Evolutionary conservation across 2,888 invertebrate genomes (phyloP).

Genomic region (Acutogordius australiensis): DNA sequence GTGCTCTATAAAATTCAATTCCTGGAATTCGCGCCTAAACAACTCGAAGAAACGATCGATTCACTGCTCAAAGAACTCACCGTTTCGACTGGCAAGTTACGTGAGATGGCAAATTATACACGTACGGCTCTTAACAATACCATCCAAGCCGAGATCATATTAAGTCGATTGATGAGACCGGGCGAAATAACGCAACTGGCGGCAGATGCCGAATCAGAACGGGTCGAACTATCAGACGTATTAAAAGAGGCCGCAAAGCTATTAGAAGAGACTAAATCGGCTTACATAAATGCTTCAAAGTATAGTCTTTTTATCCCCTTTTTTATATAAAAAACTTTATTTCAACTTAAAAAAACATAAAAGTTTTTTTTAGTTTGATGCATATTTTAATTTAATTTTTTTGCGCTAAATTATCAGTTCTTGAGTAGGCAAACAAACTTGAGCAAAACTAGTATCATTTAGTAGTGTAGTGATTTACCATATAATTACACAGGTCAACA

Average conservation of each 20-base stretch:
- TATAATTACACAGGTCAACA: no score
- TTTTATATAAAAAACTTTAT: no score
- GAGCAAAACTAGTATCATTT: no score
- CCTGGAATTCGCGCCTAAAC: conserved; percentile 5
- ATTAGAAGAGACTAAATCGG: conserved; percentile 24
- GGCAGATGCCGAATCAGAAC: background rate
- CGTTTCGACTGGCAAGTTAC: background rate
- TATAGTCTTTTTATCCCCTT: no score
- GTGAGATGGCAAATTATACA: background rate
- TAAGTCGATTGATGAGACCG: background rate
- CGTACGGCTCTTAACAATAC: background rate
- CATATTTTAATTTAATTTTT: no score
- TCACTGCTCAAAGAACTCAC: background rate
- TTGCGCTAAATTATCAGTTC: no score
- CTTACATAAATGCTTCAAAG: conserved; percentile 17
- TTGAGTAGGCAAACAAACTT: no score
- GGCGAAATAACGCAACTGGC: background rate
- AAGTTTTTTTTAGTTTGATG: no score
- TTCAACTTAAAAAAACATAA: no score
- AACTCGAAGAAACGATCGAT: background rate
- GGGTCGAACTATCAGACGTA: conserved; percentile 20
- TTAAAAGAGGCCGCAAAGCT: conserved; percentile 30
- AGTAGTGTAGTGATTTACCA: no score
- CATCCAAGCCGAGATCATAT: background rate
- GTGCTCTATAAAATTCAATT: conserved; percentile 4